These are phyloP conservation scores for Eudemis profundana DNA, from an alignment of 2,888 invertebrate species.

Conservation along the genomic window DNA sequence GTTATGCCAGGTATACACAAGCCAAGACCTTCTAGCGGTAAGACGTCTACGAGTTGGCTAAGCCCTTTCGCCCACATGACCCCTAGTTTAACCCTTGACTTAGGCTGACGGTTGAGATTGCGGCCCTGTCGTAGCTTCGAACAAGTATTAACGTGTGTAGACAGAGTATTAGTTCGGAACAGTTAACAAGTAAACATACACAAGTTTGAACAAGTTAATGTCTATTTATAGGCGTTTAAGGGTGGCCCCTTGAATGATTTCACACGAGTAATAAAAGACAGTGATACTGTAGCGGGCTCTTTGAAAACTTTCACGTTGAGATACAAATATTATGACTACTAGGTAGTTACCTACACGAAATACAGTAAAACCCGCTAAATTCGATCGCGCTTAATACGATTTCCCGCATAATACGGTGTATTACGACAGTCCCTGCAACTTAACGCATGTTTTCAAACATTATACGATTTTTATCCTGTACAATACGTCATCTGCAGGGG, in stretches of 20 bases:
- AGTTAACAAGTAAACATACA: conserved; percentile 8
- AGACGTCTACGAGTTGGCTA: conserved; percentile 27
- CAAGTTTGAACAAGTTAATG: background rate
- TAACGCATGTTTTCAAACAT: too few relatives aligned
- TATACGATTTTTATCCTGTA: too few relatives aligned
- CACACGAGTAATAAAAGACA: too few relatives aligned
- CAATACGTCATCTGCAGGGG: too few relatives aligned
- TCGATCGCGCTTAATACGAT: too few relatives aligned
- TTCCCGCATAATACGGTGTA: too few relatives aligned
- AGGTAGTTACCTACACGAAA: too few relatives aligned
- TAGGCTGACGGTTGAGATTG: conserved; percentile 25
- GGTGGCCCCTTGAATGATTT: background rate
- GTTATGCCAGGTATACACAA: conserved; percentile 8
- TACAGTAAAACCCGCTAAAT: too few relatives aligned
- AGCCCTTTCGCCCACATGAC: conserved; percentile 24
- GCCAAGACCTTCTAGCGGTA: conserved; percentile 1
- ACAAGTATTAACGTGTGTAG: conserved; percentile 18
- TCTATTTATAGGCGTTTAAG: background rate
- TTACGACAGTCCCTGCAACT: too few relatives aligned
- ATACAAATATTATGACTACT: too few relatives aligned
- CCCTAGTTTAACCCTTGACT: conserved; percentile 32
- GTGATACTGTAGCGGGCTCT: too few relatives aligned
- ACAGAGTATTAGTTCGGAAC: background rate
- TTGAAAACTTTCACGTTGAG: too few relatives aligned
- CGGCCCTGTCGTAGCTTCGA: conserved; percentile 10